phyloP scores from a whole-genome alignment of 2,113 vertebrate genomes.

The Megalops atlanticus region DNA sequence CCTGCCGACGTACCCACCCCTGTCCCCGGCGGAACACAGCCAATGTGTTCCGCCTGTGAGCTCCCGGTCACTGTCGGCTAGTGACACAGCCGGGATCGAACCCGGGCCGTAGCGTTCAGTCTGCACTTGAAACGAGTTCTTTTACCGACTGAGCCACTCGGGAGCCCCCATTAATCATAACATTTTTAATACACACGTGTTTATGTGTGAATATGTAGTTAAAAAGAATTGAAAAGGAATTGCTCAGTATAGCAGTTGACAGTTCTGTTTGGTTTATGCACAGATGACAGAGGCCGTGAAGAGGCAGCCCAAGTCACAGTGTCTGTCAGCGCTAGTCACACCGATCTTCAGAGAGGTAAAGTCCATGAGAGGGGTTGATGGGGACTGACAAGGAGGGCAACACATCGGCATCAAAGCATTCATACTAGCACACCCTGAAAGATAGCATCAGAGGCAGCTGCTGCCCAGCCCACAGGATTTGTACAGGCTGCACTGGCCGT shows the following conservation, averaged over 20 bases:
- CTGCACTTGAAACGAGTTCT: no score
- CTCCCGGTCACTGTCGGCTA: no score
- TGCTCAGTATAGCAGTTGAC: neutral
- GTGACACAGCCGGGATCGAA: no score
- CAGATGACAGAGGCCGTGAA: constrained; percentile 79
- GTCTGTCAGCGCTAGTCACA: constrained; percentile 86
- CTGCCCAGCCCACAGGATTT: neutral
- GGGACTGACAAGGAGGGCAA: neutral
- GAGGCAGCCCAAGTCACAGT: constrained; percentile 89
- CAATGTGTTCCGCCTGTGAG: no score
- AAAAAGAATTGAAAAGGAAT: neutral
- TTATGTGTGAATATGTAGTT: no score
- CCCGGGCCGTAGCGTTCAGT: no score
- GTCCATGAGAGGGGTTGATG: neutral
- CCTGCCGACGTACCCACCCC: no score
- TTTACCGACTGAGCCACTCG: no score
- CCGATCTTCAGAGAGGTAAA: constrained; percentile 94
- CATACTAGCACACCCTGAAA: neutral
- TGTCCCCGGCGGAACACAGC: no score
- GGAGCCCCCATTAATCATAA: no score
- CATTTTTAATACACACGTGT: no score
- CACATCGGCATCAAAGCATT: no score
- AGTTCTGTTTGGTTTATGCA: constrained; percentile 21
- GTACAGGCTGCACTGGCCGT: constrained; percentile 30
- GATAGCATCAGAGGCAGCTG: neutral